A percentile compares a stretch with the other conserved stretches of the same genome.
phyloP scores from a whole-genome alignment of 2,113 vertebrate species.

The Phalacrocorax brasilianus region DNA sequence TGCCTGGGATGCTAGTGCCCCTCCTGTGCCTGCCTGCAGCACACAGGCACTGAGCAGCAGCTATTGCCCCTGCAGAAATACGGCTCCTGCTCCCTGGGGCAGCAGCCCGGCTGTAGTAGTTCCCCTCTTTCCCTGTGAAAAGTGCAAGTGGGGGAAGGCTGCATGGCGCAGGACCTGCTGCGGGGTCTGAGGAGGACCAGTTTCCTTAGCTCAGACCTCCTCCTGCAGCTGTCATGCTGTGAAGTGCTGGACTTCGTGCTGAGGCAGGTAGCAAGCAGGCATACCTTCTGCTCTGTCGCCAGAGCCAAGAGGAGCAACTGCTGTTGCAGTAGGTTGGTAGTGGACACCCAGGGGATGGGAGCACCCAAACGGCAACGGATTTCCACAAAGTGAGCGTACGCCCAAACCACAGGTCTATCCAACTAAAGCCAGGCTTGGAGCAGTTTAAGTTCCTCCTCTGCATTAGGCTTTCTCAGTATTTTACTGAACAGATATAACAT shows the following conservation, averaged over 20 bases:
- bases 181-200: background rate
- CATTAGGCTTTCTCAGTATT: background rate
- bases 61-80: background rate
- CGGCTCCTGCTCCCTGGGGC: background rate
- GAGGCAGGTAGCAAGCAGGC: background rate
- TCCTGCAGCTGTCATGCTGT: background rate
- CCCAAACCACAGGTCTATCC: background rate
- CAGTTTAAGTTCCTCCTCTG: background rate
- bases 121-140: background rate
- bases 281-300: background rate
- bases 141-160: background rate
- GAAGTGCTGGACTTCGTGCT: background rate
- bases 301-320: background rate
- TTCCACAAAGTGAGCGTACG: background rate
- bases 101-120: background rate
- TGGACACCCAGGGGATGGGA: background rate
- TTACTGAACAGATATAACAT: background rate
- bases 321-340: background rate
- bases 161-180: accelerated
- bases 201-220: background rate
- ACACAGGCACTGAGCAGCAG: background rate
- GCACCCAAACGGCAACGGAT: accelerated
- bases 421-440: background rate
- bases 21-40: background rate
- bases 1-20: background rate